These are phyloP conservation scores for Caenorhabditis drosophilae DNA, from an alignment of 2,888 invertebrate genomes.

Conservation along the genomic window DNA sequence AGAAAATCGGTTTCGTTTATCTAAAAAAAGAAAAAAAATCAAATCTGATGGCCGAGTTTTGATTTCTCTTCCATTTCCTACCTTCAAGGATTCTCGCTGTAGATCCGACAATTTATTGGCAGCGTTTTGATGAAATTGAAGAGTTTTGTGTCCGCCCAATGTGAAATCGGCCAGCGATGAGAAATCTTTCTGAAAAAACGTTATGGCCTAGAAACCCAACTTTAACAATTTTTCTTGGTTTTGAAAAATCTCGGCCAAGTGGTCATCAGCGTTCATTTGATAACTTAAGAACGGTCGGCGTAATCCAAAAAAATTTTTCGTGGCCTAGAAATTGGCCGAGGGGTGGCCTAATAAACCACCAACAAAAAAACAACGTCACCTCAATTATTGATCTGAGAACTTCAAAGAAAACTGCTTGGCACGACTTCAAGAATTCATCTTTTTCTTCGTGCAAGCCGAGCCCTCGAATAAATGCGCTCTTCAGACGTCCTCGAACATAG, in stretches of 20 bases:
- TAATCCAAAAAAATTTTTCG: too few species aligned
- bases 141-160: conserved; percentile 20
- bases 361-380: too few species aligned
- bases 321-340: too few species aligned
- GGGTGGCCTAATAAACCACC: too few species aligned
- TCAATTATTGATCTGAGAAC: conserved; percentile 14
- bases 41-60: not conserved
- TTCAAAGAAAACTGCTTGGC: conserved; percentile 13
- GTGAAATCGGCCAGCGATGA: conserved; percentile 10
- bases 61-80: not conserved
- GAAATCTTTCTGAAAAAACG: conserved; percentile 31
- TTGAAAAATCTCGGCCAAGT: too few species aligned
- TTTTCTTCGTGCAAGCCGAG: conserved; percentile 14
- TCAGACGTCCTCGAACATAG: too few species aligned
- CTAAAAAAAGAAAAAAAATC: conserved; percentile 10
- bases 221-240: too few species aligned
- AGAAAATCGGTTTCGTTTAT: conserved; percentile 18
- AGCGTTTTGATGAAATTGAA: conserved; percentile 24
- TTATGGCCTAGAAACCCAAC: too few species aligned
- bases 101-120: conserved; percentile 9
- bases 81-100: conserved; percentile 24
- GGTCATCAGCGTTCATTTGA: too few species aligned
- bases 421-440: conserved; percentile 9
- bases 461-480: conserved; percentile 18
- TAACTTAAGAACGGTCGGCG: too few species aligned